These are phyloP conservation scores for Halcyon smyrnensis DNA, from an alignment of 2,797 vertebrate genomes.

Conservation along the genomic window DNA sequence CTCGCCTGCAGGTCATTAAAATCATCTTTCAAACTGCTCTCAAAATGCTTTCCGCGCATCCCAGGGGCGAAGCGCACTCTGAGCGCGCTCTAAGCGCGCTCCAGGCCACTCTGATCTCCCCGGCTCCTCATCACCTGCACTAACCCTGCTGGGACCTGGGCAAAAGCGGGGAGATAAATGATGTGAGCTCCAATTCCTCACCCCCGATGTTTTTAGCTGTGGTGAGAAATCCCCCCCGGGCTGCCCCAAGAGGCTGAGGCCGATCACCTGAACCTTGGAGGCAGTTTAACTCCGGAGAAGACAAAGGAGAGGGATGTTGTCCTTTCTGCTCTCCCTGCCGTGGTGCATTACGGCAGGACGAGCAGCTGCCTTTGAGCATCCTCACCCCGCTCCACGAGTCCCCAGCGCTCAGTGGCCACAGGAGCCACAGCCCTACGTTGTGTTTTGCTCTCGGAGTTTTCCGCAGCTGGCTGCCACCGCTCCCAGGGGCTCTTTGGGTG, in stretches of 20 bases:
- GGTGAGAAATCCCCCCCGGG: neutral
- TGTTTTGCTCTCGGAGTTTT: neutral
- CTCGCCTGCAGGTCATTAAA: neutral
- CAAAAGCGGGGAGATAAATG: fast-evolving
- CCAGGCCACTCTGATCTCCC: fast-evolving
- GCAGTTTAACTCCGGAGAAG: neutral
- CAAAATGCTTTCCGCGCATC: neutral
- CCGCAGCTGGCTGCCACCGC: fast-evolving
- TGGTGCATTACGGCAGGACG: fast-evolving
- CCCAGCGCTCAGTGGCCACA: fast-evolving
- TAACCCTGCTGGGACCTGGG: neutral
- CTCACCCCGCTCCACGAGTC: fast-evolving
- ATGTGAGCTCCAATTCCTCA: fast-evolving
- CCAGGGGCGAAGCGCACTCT: fast-evolving
- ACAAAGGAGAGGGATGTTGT: neutral
- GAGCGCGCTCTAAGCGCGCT: fast-evolving
- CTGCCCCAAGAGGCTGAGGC: neutral
- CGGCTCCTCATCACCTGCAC: neutral
- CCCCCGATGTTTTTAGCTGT: fast-evolving
- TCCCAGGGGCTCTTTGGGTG: fast-evolving
- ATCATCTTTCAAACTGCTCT: too few species aligned
- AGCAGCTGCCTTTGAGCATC: neutral
- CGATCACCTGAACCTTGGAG: fast-evolving
- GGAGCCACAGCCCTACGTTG: neutral
- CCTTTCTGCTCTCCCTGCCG: neutral